These are phyloP conservation scores for Hoplias malabaricus DNA, from an alignment of 2,113 vertebrate genomes.

Conservation along the genomic window DNA sequence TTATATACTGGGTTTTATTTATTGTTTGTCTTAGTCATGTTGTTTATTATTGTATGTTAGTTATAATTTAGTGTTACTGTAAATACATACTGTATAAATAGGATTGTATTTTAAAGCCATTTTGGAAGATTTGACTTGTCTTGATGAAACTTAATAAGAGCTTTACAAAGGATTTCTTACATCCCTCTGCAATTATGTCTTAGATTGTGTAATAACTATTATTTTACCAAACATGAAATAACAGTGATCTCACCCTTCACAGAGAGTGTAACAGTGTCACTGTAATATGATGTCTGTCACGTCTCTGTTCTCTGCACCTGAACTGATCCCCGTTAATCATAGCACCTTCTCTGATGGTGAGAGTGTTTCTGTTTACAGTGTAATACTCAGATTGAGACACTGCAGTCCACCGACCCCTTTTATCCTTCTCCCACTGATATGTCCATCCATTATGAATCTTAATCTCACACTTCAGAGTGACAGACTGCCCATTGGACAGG, in stretches of 20 bases:
- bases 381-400: background rate
- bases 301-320: background rate
- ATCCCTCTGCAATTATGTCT: too few relatives aligned
- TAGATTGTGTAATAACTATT: too few relatives aligned
- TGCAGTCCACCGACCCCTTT: background rate
- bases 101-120: too few relatives aligned
- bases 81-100: too few relatives aligned
- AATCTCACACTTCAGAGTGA: slow-evolving; percentile 17
- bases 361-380: slow-evolving; percentile 8
- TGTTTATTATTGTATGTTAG: too few relatives aligned
- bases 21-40: too few relatives aligned
- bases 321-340: slow-evolving; percentile 9
- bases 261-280: background rate
- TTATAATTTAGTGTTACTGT: too few relatives aligned
- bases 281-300: background rate
- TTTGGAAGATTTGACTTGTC: too few relatives aligned
- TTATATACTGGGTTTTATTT: too few relatives aligned
- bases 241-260: background rate
- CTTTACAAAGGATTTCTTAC: too few relatives aligned
- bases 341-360: slow-evolving; percentile 16
- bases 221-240: background rate
- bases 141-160: too few relatives aligned
- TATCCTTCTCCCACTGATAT: background rate
- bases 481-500: slow-evolving; percentile 23
- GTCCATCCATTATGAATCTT: background rate